Evolutionary conservation across 2,888 invertebrate species (phyloP).

Genomic region (Ophion ventricosus): DNA sequence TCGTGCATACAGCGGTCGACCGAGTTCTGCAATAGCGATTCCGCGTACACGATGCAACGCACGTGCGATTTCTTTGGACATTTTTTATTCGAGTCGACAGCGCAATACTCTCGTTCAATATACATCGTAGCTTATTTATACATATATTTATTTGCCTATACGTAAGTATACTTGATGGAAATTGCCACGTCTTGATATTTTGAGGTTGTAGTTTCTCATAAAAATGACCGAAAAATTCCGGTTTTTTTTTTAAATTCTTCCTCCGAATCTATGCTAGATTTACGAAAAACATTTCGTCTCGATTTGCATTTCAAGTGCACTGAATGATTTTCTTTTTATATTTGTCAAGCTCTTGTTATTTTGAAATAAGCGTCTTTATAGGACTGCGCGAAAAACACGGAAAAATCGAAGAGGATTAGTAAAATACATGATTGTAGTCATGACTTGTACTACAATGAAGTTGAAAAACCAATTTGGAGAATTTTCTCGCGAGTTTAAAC

Average conservation of each 20-base stretch:
- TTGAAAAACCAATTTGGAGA: neutral
- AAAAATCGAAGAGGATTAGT: neutral
- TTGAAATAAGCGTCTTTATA: neutral
- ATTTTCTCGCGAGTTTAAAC: neutral
- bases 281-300: neutral
- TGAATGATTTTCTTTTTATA: too few species aligned
- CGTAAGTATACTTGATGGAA: neutral
- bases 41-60: slow-evolving; percentile 7
- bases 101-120: slow-evolving; percentile 26
- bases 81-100: slow-evolving; percentile 15
- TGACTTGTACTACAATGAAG: neutral
- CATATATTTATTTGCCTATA: neutral
- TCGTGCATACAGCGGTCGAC: slow-evolving; percentile 9
- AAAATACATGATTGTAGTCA: neutral
- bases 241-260: neutral
- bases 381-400: neutral
- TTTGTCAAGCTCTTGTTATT: neutral
- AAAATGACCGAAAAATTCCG: neutral
- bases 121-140: slow-evolving; percentile 1
- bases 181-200: neutral
- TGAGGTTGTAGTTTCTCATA: neutral
- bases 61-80: slow-evolving; percentile 51
- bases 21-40: neutral
- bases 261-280: neutral
- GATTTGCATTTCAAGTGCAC: neutral